Percentiles rank a stretch among this genome's conserved stretches.
Conservation (phyloP, 1,140 invertebrate genomes). For the Drosophila truncata region DNA sequence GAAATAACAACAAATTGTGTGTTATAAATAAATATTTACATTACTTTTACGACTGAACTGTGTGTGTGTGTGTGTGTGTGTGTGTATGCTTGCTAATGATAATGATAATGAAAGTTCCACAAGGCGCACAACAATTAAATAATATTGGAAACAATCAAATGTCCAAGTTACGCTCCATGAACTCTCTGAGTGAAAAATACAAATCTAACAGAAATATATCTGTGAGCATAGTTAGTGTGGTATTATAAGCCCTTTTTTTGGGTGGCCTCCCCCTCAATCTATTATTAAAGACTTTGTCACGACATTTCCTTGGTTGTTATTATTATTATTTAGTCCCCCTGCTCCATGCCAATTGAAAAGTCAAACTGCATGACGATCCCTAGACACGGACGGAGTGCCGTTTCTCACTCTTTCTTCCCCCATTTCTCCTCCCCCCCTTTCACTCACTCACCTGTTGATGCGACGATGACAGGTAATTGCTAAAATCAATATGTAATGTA, state of each 20-base stretch:
- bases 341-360: constrained; percentile 21
- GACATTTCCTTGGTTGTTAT: constrained; percentile 29
- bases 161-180: constrained; percentile 17
- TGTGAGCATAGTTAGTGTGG: background rate
- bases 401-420: background rate
- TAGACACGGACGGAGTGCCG: constrained; percentile 5
- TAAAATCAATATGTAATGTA: constrained; percentile 51
- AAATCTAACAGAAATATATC: background rate
- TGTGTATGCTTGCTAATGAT: constrained; percentile 33
- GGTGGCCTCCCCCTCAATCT: constrained; percentile 2
- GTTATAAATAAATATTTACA: constrained; percentile 65
- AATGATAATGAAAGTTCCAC: constrained; percentile 32
- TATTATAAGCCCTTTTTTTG: constrained; percentile 19
- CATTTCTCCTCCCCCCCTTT: background rate
- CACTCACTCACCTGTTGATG: constrained; percentile 32
- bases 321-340: constrained; percentile 6
- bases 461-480: constrained; percentile 43
- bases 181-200: background rate
- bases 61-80: constrained; percentile 6
- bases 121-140: constrained; percentile 21
- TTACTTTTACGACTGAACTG: constrained; percentile 46
- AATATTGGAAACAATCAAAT: constrained; percentile 35
- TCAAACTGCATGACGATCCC: constrained; percentile 47
- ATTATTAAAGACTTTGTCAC: constrained; percentile 49
- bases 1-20: constrained; percentile 10